Base-by-base conservation (phyloP, 2,797 vertebrate species). In the Coregonus suidteri region DNA sequence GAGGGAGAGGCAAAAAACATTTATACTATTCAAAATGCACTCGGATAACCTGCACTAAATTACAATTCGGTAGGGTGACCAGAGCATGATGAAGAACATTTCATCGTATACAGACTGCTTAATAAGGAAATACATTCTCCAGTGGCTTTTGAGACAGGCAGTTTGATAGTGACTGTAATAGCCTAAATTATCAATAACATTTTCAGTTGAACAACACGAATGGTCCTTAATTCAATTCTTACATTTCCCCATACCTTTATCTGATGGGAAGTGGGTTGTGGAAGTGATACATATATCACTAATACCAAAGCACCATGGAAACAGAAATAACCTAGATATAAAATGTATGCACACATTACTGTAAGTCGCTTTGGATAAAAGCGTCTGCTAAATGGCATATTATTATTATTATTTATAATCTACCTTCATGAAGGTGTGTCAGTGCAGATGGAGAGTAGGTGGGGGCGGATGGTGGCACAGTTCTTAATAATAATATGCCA, bases 161-260 rank as follows among this genome's bases (percentile, higher is more conserved):
- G 11, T 88, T 86, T 47, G 9, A 89, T 84, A 87, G 85, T 84
- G 90, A 89, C 41, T 47, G 41, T 84, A 85, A 88, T 89, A 92
- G 83, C 72, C 83, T 73, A 79, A 92, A 91, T 89, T 75, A 83
- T 88, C 91, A 90, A 90, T 91, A 84, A 90, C 78, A 87, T 93
- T 93, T 89, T 88, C 85, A 83, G 82, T 81, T 85, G 86, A 92
- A 86, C 87, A 89, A 85, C 82, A 81, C 88, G 80, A 81, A 79
- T 74, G 77, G 76, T 77, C 76, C 85, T 83, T 83, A 79, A 88
- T 91, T 87, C 83, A 87, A 86, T 86, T 74, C 75, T 82, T 75
- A 81, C 74, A 79, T 74, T 53, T 75, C 73, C 56, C 56, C 81
- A 11, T 52, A 74, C 34, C 25, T 73, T 74, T 64, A 74, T 78